Base-by-base conservation (phyloP, 1,140 invertebrate genomes). In the Drosophila subpulchrella region DNA sequence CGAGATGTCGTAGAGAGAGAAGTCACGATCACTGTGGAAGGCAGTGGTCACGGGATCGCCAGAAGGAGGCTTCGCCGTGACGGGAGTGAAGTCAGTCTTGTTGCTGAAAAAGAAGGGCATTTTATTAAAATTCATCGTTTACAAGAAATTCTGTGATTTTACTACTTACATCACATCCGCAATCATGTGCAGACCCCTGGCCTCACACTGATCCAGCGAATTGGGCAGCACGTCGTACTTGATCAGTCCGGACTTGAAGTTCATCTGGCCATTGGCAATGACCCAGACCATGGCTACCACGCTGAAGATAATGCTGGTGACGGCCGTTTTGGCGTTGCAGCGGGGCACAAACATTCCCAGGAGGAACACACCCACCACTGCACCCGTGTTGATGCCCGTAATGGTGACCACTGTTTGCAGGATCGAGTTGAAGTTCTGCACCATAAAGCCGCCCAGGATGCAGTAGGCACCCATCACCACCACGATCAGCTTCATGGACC, bases 221-320 rank as follows among this genome's bases (percentile, higher is more conserved):
- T 94, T 91, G 0, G 94, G 93, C 76, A 94, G 93, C 1, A 93
- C 91, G 4, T 2, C 93, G 88, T 90, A 94, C 94, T 27, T 70
- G 67, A 83, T 95, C 93, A 62, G 79, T 0, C 95, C 95, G 2
- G 89, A 92, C 4, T 94, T 94, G 48, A 96, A 94, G 34, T 95
- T 94, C 11, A 95, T 92, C 86, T 97, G 96, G 1, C 95, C 95
- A 5, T 96, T 96, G 30, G 96, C 93, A 4, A 96, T 96, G 24
- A 98, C 95, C 95, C 95, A 97, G n/a, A 96, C 93, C 72, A 96
- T 95, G 13, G 96, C 92, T 4, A 93, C 81, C 4, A 97, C 91
- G 65, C 96, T 95, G 24, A 93, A 83, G 0, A 96, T 36, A 0
- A 95, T 94, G 12, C 96, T 96, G 27, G 93, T 91, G 57, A 95